Evolutionary conservation across 2,113 vertebrate genomes (phyloP), one percentile per base, ranked within the genome.

Genomic region (Muscicapa adusta): DNA sequence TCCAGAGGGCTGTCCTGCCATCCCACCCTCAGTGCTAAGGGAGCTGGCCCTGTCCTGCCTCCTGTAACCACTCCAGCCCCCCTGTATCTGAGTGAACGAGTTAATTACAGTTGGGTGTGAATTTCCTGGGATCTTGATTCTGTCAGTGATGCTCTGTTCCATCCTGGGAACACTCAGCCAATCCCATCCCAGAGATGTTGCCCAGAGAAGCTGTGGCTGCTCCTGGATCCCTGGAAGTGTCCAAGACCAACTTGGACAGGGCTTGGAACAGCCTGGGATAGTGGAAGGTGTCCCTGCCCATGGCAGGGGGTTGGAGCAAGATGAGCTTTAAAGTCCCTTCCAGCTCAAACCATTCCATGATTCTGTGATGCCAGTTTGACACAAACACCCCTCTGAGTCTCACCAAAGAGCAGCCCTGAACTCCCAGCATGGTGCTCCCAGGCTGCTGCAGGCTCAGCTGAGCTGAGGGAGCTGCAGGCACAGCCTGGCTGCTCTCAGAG

Each of bases 181-280:
- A 2, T 47, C 51, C 12, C 0, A 33, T 42, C 31, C 34, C 70
- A 54, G 17, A 60, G 68, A 24, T 45, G 8, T 4, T 67, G 23
- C 13, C 45, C 19, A 22, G 54, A 40, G 54, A 0, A 82, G 40
- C 62, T 75, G 40, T 54, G 54, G 62, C 47, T 82, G 26, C 22
- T 22, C 9, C 0, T 29, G 34, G 34, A 48, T 54, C 29, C 47
- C 9, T 82, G 34, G 14, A 0, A 68, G 18, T 26, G 34, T 23
- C 12, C 62, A 23, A 42, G 54, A 62, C 47, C 25, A 7, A n/a
- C 11, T 0, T 74, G 77, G 38, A 20, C 0, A 0, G 31, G n/a
- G 10, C 47, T 53, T 54, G n/a, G 29, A 67, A 29, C n/a, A 53
- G 0, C 19, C 29, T 82, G 40, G 62, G 20, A 14, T 3, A 6